Percentiles rank a stretch among this genome's conserved stretches.
Evolutionary conservation across 2,113 vertebrate species (phyloP).

Genomic region (Ctenodactylus gundi): DNA sequence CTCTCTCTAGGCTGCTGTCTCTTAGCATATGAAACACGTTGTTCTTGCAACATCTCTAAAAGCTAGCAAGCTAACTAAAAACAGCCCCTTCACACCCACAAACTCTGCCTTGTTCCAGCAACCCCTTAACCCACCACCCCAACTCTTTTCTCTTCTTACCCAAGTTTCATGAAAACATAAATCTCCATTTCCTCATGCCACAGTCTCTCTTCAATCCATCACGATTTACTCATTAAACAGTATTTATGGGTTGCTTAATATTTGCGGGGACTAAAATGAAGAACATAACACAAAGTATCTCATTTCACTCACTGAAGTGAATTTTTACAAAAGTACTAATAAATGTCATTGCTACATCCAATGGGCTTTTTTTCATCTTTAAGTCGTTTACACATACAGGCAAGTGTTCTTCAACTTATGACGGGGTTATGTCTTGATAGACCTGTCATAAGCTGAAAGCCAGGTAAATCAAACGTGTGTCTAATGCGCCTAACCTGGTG

Average conservation of each 20-base stretch:
- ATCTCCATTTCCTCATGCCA: neutral
- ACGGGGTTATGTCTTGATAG: neutral
- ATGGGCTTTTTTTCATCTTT: neutral
- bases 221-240: neutral
- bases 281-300: neutral
- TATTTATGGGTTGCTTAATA: neutral
- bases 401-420: neutral
- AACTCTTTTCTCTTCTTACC: neutral
- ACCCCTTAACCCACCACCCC: neutral
- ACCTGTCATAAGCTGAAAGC: neutral
- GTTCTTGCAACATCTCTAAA: slow-evolving; percentile 32
- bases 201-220: neutral
- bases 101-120: neutral
- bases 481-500: too few species aligned
- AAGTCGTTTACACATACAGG: neutral
- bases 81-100: slow-evolving; percentile 5
- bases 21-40: slow-evolving; percentile 12
- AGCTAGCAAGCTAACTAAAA: neutral
- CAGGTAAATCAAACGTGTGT: neutral
- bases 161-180: neutral
- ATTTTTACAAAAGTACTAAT: neutral
- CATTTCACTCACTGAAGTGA: neutral
- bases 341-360: neutral
- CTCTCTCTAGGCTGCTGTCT: neutral
- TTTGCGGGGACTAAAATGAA: neutral